These are phyloP conservation scores for Tolypeutes matacus DNA, from an alignment of 2,797 vertebrate species.

Conservation along the genomic window DNA sequence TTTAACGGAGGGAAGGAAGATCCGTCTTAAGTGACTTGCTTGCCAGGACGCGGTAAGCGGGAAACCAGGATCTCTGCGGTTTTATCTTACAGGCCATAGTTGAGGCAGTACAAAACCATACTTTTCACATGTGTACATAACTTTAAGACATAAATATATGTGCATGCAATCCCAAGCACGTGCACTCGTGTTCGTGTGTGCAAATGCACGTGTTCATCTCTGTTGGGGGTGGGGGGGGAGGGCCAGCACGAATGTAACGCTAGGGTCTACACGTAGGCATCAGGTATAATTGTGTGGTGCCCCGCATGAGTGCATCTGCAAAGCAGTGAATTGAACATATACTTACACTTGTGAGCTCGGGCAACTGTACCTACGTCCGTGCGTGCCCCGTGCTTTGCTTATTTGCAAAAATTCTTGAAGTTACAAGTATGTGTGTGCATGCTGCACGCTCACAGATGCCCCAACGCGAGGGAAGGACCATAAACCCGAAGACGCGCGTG, in stretches of 20 bases:
- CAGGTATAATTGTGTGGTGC: neutral
- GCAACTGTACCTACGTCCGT: neutral
- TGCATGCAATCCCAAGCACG: neutral
- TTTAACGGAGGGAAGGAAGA: neutral
- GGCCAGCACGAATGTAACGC: neutral
- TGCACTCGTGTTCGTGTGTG: neutral
- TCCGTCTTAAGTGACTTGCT: conserved; percentile 12
- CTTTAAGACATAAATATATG: conserved; percentile 10
- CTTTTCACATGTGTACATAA: neutral
- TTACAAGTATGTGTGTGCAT: conserved; percentile 29
- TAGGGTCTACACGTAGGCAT: neutral
- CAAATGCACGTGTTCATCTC: neutral
- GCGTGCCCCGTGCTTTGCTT: neutral
- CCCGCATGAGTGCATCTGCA: neutral
- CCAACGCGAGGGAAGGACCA: conserved; percentile 32
- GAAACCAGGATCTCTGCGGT: neutral
- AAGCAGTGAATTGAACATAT: neutral
- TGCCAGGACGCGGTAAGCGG: neutral
- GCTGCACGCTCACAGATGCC: conserved; percentile 44
- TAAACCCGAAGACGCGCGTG: conserved; percentile 24
- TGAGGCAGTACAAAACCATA: neutral
- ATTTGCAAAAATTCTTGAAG: conserved; percentile 57
- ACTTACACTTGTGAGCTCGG: neutral
- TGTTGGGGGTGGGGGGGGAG: neutral
- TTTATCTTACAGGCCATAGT: neutral